phyloP scores from a whole-genome alignment of 2,797 vertebrate species.

The Sparus aurata region DNA sequence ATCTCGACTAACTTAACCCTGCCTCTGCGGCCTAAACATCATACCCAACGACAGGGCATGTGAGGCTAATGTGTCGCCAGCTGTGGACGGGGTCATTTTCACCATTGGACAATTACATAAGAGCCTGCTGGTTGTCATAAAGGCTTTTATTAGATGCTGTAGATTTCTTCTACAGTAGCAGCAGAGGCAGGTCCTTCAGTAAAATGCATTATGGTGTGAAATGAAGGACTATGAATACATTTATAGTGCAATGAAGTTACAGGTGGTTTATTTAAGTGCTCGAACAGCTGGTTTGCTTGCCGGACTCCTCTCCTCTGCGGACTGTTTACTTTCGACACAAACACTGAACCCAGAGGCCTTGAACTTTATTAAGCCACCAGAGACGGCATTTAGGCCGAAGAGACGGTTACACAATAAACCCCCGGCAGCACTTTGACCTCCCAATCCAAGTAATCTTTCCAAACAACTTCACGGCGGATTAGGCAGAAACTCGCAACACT shows the following conservation, averaged over 20 bases:
- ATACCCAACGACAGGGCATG: conserved; percentile 26
- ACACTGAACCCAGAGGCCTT: conserved; percentile 20
- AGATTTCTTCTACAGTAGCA: conserved; percentile 43
- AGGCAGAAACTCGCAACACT: conserved; percentile 40
- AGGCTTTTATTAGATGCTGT: conserved; percentile 30
- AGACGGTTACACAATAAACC: conserved; percentile 38
- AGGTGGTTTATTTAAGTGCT: conserved; percentile 55
- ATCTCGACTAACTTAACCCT: conserved; percentile 77
- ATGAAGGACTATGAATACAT: conserved; percentile 48
- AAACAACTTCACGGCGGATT: conserved; percentile 27
- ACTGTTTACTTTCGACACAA: conserved; percentile 22
- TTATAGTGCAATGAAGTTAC: conserved; percentile 51
- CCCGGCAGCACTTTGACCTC: conserved; percentile 51
- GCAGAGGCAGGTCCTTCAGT: conserved; percentile 18
- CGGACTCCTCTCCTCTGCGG: conserved; percentile 8
- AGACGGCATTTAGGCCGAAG: conserved; percentile 33
- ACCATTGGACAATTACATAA: conserved; percentile 43
- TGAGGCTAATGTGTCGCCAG: conserved; percentile 43
- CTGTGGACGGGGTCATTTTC: conserved; percentile 27
- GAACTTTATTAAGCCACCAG: conserved; percentile 16
- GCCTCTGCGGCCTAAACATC: conserved; percentile 32
- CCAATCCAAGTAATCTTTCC: conserved; percentile 44
- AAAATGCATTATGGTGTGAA: conserved; percentile 46
- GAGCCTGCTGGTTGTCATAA: conserved; percentile 2
- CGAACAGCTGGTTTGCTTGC: conserved; percentile 30